Conservation (phyloP, 2,888 invertebrate genomes). For the Malthinus seriepunctatus region DNA sequence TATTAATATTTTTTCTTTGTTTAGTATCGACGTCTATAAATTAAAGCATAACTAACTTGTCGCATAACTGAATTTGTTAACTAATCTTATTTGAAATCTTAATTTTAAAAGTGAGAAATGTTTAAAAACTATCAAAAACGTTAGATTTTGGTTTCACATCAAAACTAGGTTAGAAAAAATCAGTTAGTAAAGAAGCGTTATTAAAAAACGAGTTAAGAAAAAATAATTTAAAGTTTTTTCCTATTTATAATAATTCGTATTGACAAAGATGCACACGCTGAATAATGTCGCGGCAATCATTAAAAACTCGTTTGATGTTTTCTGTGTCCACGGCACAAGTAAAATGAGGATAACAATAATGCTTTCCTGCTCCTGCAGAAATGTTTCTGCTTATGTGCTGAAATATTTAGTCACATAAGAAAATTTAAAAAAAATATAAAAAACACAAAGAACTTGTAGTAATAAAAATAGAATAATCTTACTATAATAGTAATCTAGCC, state of each 20-base stretch:
- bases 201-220: background rate
- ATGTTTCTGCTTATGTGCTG: slow-evolving; percentile 99
- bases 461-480: too few species aligned
- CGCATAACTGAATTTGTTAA: too few species aligned
- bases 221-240: slow-evolving; percentile 1
- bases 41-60: too few species aligned
- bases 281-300: slow-evolving; percentile 99
- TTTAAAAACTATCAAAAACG: too few species aligned
- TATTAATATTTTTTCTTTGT: too few species aligned
- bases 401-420: slow-evolving; percentile 42
- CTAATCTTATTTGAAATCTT: too few species aligned
- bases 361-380: slow-evolving; percentile 97
- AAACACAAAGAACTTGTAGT: too few species aligned
- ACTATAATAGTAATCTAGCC: too few species aligned
- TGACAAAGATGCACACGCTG: slow-evolving; percentile 99
- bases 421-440: background rate
- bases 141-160: too few species aligned
- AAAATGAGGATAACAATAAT: slow-evolving; percentile 99
- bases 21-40: too few species aligned
- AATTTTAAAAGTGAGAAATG: too few species aligned
- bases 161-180: background rate
- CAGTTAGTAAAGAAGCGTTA: background rate
- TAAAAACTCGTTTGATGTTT: slow-evolving; percentile 99
- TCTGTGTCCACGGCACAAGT: slow-evolving; percentile 99
- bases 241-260: slow-evolving; percentile 97